phyloP scores from a whole-genome alignment of 2,113 vertebrate genomes.

The Myrmecophaga tridactyla region DNA sequence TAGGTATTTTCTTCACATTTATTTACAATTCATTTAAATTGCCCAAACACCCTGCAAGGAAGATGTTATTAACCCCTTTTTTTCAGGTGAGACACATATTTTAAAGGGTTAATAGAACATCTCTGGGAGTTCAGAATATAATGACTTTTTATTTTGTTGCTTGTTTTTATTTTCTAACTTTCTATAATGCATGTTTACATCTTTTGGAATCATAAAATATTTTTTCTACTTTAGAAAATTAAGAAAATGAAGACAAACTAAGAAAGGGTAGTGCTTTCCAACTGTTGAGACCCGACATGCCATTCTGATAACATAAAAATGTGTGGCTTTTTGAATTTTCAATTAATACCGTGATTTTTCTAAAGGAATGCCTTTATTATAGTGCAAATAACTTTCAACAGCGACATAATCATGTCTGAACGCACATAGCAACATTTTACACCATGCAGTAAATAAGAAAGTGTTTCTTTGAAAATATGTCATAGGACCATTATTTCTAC shows the following conservation, averaged over 20 bases:
- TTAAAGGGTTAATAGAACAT: background rate
- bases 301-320: background rate
- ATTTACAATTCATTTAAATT: constrained; percentile 7
- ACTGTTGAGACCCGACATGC: background rate
- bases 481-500: constrained; percentile 72
- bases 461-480: constrained; percentile 77
- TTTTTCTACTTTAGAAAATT: background rate
- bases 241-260: background rate
- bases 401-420: constrained; percentile 79
- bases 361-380: constrained; percentile 82
- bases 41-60: background rate
- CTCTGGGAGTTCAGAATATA: background rate
- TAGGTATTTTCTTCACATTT: background rate
- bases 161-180: background rate
- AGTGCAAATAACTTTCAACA: no score
- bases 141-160: background rate
- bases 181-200: background rate
- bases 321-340: background rate
- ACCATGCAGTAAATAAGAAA: constrained; percentile 81
- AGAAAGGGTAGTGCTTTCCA: background rate
- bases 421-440: constrained; percentile 81
- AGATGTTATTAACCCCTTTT: background rate
- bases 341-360: background rate
- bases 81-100: background rate
- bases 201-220: background rate